These are phyloP conservation scores for Drosophila trapezifrons DNA, from an alignment of 1,140 invertebrate species.

Conservation along the genomic window DNA sequence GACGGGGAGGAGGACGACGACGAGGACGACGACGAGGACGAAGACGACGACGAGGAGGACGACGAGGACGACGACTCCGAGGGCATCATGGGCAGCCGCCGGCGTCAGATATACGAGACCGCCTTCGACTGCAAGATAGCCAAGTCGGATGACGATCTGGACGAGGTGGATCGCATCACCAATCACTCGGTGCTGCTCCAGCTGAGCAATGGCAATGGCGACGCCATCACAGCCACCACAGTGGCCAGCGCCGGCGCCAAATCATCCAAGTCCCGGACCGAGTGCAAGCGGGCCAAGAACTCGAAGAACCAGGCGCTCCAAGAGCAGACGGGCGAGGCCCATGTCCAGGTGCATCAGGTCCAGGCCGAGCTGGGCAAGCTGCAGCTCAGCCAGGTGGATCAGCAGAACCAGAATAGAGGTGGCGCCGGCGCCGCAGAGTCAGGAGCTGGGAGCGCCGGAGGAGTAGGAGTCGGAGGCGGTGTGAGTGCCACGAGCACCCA, in stretches of 20 bases:
- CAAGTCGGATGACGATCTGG: conserved; percentile 92
- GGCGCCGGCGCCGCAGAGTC: not conserved
- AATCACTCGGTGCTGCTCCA: conserved; percentile 90
- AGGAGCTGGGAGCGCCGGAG: not conserved
- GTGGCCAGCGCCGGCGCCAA: not conserved
- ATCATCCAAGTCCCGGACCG: conserved; percentile 61
- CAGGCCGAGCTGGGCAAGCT: conserved; percentile 86
- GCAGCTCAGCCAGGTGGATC: conserved; percentile 68
- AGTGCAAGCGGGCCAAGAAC: conserved; percentile 80
- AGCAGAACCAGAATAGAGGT: conserved; percentile 61
- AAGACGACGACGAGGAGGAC: conserved; percentile 24
- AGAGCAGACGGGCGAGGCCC: conserved; percentile 56
- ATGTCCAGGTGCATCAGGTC: conserved; percentile 66
- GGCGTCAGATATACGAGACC: conserved; percentile 92
- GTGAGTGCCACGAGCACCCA: conserved; percentile 77
- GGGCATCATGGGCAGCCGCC: conserved; percentile 81
- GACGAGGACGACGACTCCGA: conserved; percentile 46
- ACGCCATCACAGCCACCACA: not conserved
- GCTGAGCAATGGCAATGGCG: conserved; percentile 84
- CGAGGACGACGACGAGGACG: conserved; percentile 17
- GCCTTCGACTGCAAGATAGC: conserved; percentile 94
- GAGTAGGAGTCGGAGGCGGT: not conserved
- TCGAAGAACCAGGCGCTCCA: conserved; percentile 81
- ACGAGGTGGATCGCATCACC: conserved; percentile 91
- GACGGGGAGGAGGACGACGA: conserved; percentile 29